phyloP scores from a whole-genome alignment of 2,888 invertebrate genomes.

The Pelosia muscerda region DNA sequence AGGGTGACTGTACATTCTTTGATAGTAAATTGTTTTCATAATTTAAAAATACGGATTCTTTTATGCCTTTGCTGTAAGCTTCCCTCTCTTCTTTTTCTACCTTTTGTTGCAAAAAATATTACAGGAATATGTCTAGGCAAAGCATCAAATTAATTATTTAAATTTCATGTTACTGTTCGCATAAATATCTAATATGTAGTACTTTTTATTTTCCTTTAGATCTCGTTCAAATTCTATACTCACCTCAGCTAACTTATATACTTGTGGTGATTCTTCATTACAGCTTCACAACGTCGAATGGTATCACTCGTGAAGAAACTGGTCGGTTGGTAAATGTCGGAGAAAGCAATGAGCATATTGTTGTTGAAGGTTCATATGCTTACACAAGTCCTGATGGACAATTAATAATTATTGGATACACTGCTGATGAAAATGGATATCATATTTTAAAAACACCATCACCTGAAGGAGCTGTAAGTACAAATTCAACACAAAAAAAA shows the following conservation, averaged over 20 bases:
- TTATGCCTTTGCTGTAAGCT: no score
- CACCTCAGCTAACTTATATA: neutral
- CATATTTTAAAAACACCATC: constrained; percentile 10
- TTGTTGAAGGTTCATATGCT: constrained; percentile 57
- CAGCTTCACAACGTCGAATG: constrained; percentile 17
- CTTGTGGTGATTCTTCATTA: neutral
- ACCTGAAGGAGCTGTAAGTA: constrained; percentile 9
- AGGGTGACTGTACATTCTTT: no score
- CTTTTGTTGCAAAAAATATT: neutral
- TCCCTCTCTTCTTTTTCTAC: neutral
- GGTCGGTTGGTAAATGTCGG: constrained; percentile 80
- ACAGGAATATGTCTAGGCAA: no score
- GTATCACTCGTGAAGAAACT: constrained; percentile 86
- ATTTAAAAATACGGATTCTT: no score
- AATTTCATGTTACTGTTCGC: no score
- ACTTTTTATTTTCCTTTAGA: neutral
- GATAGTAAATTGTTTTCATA: no score
- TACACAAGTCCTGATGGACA: constrained; percentile 58
- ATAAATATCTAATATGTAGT: neutral
- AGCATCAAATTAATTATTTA: neutral
- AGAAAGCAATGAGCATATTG: constrained; percentile 50
- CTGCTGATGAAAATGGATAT: constrained; percentile 59
- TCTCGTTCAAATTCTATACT: neutral
- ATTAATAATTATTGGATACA: constrained; percentile 46
- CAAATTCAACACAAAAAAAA: neutral